Percentiles rank a stretch among this genome's conserved stretches.
phyloP scores from a whole-genome alignment of 1,140 invertebrate genomes.

The Drosophila orosa region DNA sequence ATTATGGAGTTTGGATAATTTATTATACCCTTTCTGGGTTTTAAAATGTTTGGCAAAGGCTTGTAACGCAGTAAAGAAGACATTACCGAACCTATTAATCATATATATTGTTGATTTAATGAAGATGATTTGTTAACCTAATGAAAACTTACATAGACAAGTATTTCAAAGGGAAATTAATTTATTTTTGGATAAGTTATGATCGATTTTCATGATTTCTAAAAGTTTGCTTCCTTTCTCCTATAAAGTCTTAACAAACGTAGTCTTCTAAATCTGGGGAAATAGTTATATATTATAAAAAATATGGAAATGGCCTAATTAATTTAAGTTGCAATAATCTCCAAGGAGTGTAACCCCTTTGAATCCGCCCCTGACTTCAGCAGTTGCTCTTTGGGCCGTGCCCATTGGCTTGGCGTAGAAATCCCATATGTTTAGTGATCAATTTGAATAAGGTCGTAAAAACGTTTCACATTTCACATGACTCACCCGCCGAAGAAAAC shows the following conservation, averaged over 20 bases:
- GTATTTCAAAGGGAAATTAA: no score
- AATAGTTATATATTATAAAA: no score
- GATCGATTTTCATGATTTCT: no score
- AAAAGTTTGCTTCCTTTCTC: no score
- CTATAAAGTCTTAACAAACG: no score
- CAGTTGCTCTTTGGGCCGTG: conserved; percentile 27
- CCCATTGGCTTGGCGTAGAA: conserved; percentile 48
- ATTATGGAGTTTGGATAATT: neutral
- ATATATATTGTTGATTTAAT: neutral
- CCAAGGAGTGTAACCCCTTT: neutral
- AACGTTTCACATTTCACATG: conserved; percentile 65
- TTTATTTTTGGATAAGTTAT: no score
- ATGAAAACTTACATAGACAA: no score
- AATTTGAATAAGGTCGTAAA: conserved; percentile 61
- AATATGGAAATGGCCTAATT: no score
- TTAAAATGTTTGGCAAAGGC: no score
- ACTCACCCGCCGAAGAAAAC: conserved; percentile 41
- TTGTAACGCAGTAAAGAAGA: no score
- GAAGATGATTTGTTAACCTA: neutral
- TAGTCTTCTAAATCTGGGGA: neutral
- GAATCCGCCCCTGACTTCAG: neutral
- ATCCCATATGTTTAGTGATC: conserved; percentile 45
- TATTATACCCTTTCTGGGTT: no score
- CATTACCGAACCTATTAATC: no score
- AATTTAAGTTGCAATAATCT: neutral